Conservation (phyloP, 2,888 invertebrate species). For the Temnothorax unifasciatus region DNA sequence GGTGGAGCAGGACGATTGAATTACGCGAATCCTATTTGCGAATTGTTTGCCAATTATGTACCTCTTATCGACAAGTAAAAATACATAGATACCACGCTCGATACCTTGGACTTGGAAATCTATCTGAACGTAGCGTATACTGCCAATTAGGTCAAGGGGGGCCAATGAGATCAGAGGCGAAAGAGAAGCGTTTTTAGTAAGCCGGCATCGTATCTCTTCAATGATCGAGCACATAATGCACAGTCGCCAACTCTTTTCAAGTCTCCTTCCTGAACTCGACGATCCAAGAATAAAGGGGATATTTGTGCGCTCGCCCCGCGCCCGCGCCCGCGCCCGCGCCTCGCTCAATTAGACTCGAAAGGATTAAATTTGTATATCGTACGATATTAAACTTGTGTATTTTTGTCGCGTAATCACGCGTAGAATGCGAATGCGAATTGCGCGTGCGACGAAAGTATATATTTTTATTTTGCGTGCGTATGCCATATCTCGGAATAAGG, state of each 20-base stretch:
- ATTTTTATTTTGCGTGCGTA: background rate
- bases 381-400: background rate
- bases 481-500: background rate
- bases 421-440: background rate
- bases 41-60: conserved; percentile 52
- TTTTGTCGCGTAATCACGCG: no score
- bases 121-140: conserved; percentile 26
- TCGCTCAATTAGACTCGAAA: background rate
- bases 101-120: conserved; percentile 51
- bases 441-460: background rate
- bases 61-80: conserved; percentile 63
- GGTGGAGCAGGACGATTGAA: background rate
- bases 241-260: background rate
- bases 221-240: background rate
- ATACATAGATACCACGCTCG: conserved; percentile 52
- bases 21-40: background rate
- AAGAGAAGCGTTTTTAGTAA: background rate
- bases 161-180: background rate
- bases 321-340: background rate
- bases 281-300: background rate
- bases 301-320: background rate
- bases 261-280: background rate
- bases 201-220: background rate
- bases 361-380: background rate
- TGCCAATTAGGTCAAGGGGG: conserved; percentile 2